phyloP scores from a whole-genome alignment of 2,797 vertebrate genomes.

The Discoglossus pictus region DNA sequence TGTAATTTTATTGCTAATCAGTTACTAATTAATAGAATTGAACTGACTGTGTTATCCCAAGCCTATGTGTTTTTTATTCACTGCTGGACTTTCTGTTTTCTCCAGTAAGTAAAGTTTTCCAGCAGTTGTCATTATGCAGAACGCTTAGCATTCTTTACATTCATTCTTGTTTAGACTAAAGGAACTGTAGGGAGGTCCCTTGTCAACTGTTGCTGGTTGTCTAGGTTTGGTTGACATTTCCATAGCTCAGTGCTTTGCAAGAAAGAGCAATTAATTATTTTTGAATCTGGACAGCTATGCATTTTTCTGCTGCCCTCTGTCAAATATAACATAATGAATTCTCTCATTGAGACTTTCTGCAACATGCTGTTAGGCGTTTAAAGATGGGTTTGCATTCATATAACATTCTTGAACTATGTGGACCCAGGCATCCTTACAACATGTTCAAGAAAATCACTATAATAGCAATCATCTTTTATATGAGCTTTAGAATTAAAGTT shows the following conservation, averaged over 20 bases:
- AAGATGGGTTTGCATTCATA: conserved; percentile 21
- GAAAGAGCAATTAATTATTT: conserved; percentile 65
- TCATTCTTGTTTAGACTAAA: conserved; percentile 55
- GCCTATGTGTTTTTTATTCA: no score
- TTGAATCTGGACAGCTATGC: conserved; percentile 65
- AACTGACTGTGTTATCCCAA: no score
- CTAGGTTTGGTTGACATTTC: conserved; percentile 59
- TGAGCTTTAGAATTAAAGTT: background rate
- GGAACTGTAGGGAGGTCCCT: conserved; percentile 53
- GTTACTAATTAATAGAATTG: no score
- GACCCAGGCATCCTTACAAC: conserved; percentile 6
- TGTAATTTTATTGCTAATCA: no score
- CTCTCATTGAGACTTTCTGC: conserved; percentile 53
- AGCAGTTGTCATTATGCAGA: conserved; percentile 55
- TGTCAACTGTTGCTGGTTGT: conserved; percentile 61
- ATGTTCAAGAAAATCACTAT: conserved; percentile 6
- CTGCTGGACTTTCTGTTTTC: background rate
- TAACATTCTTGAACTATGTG: conserved; percentile 11
- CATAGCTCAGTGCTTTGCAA: conserved; percentile 59
- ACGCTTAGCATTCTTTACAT: conserved; percentile 45
- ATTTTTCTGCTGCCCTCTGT: conserved; percentile 72
- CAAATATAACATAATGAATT: conserved; percentile 62
- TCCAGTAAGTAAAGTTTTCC: conserved; percentile 18
- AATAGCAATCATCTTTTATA: background rate
- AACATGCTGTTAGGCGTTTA: conserved; percentile 48